A percentile compares a stretch with the other conserved stretches of the same genome.
phyloP scores from a whole-genome alignment of 2,113 vertebrate species.

The Dendropsophus ebraccatus region DNA sequence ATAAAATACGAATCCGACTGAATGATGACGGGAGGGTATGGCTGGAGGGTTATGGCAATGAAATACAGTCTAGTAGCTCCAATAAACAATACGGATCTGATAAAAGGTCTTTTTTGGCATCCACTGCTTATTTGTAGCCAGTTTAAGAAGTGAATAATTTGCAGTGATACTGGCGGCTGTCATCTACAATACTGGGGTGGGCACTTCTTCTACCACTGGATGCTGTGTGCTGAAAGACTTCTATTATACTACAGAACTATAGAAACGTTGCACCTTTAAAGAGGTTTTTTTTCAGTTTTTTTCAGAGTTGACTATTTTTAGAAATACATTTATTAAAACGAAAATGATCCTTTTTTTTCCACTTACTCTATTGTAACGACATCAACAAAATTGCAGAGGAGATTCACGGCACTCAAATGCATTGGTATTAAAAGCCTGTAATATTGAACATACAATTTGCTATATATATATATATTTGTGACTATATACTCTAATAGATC shows the following conservation, averaged over 20 bases:
- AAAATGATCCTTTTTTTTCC: slow-evolving; percentile 13
- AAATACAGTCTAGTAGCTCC: background rate
- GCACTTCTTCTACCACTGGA: background rate
- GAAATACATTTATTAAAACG: slow-evolving; percentile 53
- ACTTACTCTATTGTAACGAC: slow-evolving; percentile 54
- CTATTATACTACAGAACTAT: background rate
- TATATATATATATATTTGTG: slow-evolving; percentile 34
- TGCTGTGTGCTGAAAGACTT: background rate
- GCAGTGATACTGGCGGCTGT: slow-evolving; percentile 6
- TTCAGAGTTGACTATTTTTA: slow-evolving; percentile 23
- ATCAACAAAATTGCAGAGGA: slow-evolving; percentile 52
- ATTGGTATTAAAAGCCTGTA: slow-evolving; percentile 49
- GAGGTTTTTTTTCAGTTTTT: slow-evolving; percentile 9
- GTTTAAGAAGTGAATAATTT: background rate
- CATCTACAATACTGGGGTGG: background rate
- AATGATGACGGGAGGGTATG: background rate
- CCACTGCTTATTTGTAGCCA: background rate
- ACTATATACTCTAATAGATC: slow-evolving; percentile 53
- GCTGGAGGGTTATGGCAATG: background rate
- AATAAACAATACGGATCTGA: background rate
- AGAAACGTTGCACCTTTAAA: slow-evolving; percentile 50
- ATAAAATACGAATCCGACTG: background rate
- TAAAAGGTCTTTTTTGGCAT: slow-evolving; percentile 15
- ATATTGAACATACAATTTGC: slow-evolving; percentile 58
- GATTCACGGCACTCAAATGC: slow-evolving; percentile 58